Percentiles rank a stretch among this genome's conserved stretches.
phyloP scores from a whole-genome alignment of 2,797 vertebrate genomes.

The Hydrolagus colliei region DNA sequence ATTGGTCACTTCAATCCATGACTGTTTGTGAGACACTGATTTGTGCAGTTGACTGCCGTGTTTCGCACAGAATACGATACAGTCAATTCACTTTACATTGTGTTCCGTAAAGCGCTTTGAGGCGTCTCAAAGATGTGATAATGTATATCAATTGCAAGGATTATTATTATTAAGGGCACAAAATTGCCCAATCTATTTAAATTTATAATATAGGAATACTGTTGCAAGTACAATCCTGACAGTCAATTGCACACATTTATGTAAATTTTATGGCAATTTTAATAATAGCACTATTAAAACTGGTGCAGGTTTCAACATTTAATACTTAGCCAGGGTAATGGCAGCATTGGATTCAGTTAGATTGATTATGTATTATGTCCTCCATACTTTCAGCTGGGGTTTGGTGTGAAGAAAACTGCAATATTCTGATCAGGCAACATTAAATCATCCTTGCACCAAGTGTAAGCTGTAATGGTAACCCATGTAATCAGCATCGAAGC shows the following conservation, averaged over 20 bases:
- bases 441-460: neutral
- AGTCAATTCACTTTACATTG: no score
- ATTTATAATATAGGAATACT: neutral
- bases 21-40: no score
- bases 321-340: neutral
- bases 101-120: no score
- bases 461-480: neutral
- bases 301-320: neutral
- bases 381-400: neutral
- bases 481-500: neutral
- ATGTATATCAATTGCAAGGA: no score
- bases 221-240: neutral
- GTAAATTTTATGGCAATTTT: neutral
- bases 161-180: neutral
- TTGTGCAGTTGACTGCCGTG: no score
- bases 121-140: no score
- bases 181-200: neutral
- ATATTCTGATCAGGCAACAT: neutral
- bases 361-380: neutral
- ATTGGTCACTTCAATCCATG: no score
- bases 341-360: neutral
- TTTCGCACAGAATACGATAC: no score
- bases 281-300: neutral
- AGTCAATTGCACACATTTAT: neutral
- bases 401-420: neutral